These are phyloP conservation scores for Boloria euphrosyne DNA, from an alignment of 2,888 invertebrate genomes.

Conservation along the genomic window DNA sequence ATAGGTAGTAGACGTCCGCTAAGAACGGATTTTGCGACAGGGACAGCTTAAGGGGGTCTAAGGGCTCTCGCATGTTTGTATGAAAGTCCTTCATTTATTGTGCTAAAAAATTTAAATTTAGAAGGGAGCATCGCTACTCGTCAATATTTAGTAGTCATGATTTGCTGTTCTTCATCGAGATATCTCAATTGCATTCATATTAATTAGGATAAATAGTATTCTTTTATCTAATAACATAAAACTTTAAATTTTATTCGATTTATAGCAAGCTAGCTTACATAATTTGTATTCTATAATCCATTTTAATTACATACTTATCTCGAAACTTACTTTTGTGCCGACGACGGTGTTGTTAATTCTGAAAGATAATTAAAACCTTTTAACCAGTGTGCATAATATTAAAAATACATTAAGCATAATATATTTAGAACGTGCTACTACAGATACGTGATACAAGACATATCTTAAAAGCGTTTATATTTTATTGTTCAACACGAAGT, in stretches of 20 bases:
- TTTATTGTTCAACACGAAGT: slow-evolving; percentile 18
- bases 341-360: slow-evolving; percentile 15
- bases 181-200: too few species aligned
- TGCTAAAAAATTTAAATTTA: too few species aligned
- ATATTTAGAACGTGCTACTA: slow-evolving; percentile 2
- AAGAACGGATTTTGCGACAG: too few species aligned
- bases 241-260: background rate
- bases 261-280: background rate
- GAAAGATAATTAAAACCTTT: slow-evolving; percentile 23
- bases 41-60: too few species aligned
- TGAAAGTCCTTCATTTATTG: too few species aligned
- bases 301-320: slow-evolving; percentile 10
- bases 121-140: too few species aligned
- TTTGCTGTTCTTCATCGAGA: too few species aligned
- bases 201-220: background rate
- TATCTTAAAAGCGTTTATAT: slow-evolving; percentile 26
- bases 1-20: too few species aligned
- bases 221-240: background rate
- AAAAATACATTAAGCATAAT: slow-evolving; percentile 33
- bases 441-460: background rate
- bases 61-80: too few species aligned
- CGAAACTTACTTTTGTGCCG: background rate
- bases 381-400: slow-evolving; percentile 30
- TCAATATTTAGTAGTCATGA: too few species aligned
- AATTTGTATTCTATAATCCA: slow-evolving; percentile 13